Base-by-base conservation (phyloP, 2,888 invertebrate genomes). In the Lasioglossum zephyrum region DNA sequence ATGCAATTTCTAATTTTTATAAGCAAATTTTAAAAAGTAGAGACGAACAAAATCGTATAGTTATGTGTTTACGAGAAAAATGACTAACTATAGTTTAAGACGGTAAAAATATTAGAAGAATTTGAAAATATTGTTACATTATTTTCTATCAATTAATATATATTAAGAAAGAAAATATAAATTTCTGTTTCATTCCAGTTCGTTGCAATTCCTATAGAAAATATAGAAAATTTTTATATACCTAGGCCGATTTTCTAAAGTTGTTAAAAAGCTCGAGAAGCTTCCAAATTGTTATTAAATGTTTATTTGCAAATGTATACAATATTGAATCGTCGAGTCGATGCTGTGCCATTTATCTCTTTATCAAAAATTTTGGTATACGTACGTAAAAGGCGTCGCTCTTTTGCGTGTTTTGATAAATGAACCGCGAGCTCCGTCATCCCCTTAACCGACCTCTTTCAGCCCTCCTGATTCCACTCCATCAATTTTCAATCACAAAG, bases 401-500 rank as follows among this genome's bases (percentile, higher is more conserved):
- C 87, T 89, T 90, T 91, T 86, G 82, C 85, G 88, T 87, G 90
- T 90, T 93, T 93, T 93, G 92, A 93, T 91, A 93, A 93, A 93
- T 92, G 93, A 92, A 92, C 89, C 89, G 81, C 86, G 86, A 82
- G 88, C 86, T 70, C 87, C 87, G 81, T 82, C 89, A 79, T 89
- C 89, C 90, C 88, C 81, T 81, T 81, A 77, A 78, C 85, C 86
- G 86, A 79, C 90, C 89, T 88, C 88, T 85, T 89, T 88, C 87
- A 89, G 87, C 91, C 91, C 90, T 88, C 90, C 88, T 92, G 92
- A 94, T 94, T 94, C 94, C 94, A 91, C 92, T 94, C 94, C 94
- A 94, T 94, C 94, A 94, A 94, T 94, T 94, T 94, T 94, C 94
- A 94, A 94, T 94, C 94, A 93, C 93, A 93, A 93, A 92, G 92